Evolutionary conservation across 1,140 invertebrate genomes (phyloP), one percentile per base, ranked within the genome.

Genomic region (Drosophila rufa): DNA sequence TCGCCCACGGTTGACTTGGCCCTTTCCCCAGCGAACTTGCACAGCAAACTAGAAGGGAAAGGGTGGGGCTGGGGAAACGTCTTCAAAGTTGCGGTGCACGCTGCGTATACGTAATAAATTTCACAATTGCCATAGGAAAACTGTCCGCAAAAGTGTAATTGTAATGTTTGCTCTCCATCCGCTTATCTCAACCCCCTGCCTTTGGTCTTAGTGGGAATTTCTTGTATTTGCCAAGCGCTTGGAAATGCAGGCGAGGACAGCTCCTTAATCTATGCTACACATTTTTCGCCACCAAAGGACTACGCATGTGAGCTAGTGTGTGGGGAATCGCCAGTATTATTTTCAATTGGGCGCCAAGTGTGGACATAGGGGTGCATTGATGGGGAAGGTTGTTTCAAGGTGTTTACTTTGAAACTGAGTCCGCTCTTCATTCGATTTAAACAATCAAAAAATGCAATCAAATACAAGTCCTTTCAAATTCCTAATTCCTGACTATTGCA

Each of bases 131-230:
- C 55, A 56, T 45, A 71, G 60, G 47, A 69, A 79, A 80, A 80
- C 60, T 81, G 79, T 80, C 78, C 78, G 73, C 66, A 69, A 71
- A 80, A 73, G 65, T 81, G 79, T 81, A 76, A 81, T 80, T 76
- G 79, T 73, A 81, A 81, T 81, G 79, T 81, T 81, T 81, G 79
- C 79, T 70, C 45, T 38, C 36, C 36, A 33, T 15, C 30, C 67
- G 42, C 43, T 56, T 71, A 71, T 50, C 69, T 59, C 27, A 48
- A 61, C 22, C 58, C 47, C 64, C 69, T 67, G 69, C 46, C 46
- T 30, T 40, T 40, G 58, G 76, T 61, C 68, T 55, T 73, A 79
- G 67, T 51, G 57, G 45, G 64, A 60, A 80, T 60, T 75, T 64
- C 38, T 50, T 73, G 71, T 80, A 81, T 81, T 81, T 81, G 73